A percentile compares a stretch with the other conserved stretches of the same genome.
Conservation (phyloP, 2,888 invertebrate genomes). For the Philonicus albiceps region DNA sequence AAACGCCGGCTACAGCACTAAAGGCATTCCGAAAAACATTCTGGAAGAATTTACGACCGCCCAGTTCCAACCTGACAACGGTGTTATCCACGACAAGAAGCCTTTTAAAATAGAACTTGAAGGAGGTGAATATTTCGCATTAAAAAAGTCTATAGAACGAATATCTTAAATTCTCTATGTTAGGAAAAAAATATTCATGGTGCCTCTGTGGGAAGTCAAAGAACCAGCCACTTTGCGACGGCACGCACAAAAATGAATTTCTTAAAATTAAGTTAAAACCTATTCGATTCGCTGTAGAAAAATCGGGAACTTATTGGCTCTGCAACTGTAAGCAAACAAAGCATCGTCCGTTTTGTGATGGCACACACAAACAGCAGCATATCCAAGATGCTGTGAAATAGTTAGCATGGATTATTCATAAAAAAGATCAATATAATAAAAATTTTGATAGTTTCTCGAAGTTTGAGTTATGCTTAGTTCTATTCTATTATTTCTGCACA, state of each 20-base stretch:
- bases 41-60: constrained; percentile 70
- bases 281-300: constrained; percentile 80
- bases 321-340: constrained; percentile 97
- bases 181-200: constrained; percentile 84
- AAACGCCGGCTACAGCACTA: constrained; percentile 35
- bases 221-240: constrained; percentile 94
- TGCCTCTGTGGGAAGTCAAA: constrained; percentile 94
- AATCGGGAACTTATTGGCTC: constrained; percentile 93
- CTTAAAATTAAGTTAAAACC: constrained; percentile 82
- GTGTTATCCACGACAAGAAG: constrained; percentile 84
- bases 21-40: constrained; percentile 73
- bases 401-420: constrained; percentile 12
- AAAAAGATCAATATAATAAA: not conserved
- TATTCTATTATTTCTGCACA: too few species aligned
- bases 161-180: not conserved
- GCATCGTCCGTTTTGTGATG: constrained; percentile 96
- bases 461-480: too few species aligned
- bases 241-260: constrained; percentile 81
- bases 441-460: not conserved
- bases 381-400: constrained; percentile 69
- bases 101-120: constrained; percentile 82
- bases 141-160: not conserved
- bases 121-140: constrained; percentile 64
- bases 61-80: constrained; percentile 73
- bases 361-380: constrained; percentile 81